Evolutionary conservation across 2,888 invertebrate species (phyloP).

Genomic region (Philopedon plagiatum): DNA sequence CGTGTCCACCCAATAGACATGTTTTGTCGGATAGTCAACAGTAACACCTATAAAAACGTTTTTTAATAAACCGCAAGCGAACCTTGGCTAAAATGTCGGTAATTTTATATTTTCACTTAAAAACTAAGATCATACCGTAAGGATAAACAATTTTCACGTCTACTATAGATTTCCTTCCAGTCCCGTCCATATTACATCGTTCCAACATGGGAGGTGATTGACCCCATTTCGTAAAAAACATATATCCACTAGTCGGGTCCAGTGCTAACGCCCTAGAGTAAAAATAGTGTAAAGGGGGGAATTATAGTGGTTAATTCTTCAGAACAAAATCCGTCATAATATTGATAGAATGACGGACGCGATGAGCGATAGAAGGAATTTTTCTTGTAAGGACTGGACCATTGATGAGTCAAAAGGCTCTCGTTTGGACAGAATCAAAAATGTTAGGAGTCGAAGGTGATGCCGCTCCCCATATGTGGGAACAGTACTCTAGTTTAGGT

Average conservation of each 20-base stretch:
- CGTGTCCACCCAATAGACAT: constrained; percentile 86
- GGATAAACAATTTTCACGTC: constrained; percentile 83
- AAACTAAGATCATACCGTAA: constrained; percentile 64
- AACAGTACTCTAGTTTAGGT: no score
- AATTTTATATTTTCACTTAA: background rate
- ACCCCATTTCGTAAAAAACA: constrained; percentile 87
- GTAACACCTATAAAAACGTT: constrained; percentile 69
- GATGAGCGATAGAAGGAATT: no score
- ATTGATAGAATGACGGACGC: no score
- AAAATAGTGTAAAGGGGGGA: background rate
- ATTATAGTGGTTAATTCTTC: background rate
- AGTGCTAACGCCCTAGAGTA: constrained; percentile 79
- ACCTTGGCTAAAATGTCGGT: no score
- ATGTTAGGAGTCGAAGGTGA: no score
- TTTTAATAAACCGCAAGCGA: no score
- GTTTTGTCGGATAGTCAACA: constrained; percentile 79
- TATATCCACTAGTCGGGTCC: constrained; percentile 82
- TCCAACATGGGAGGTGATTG: constrained; percentile 75
- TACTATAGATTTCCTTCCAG: constrained; percentile 74
- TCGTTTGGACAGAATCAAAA: no score
- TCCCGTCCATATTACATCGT: constrained; percentile 77
- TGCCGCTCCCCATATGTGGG: no score
- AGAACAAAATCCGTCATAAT: no score
- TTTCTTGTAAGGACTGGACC: no score
- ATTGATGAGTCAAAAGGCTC: no score